phyloP scores from a whole-genome alignment of 2,113 vertebrate genomes.

The Triplophysa tibetana region DNA sequence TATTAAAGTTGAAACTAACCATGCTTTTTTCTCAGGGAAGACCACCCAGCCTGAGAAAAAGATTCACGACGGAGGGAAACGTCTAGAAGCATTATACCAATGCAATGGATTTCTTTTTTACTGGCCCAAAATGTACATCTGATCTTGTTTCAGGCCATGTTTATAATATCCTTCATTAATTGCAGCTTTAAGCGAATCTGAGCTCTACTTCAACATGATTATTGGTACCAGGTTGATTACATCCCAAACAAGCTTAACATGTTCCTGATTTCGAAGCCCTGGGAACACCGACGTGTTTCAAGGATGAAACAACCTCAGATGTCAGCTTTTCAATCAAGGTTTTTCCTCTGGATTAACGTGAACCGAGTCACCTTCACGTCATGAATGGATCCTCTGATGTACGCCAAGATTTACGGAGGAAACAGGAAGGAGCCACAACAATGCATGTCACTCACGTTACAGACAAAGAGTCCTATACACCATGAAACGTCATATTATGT shows the following conservation, averaged over 20 bases:
- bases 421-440: conserved; percentile 29
- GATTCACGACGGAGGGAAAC: conserved; percentile 57
- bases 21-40: conserved; percentile 65
- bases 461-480: conserved; percentile 34
- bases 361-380: conserved; percentile 6
- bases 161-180: conserved; percentile 79
- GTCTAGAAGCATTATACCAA: conserved; percentile 74
- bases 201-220: conserved; percentile 63
- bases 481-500: conserved; percentile 74
- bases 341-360: not conserved
- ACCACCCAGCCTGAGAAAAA: conserved; percentile 76
- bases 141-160: conserved; percentile 73
- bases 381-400: conserved; percentile 5
- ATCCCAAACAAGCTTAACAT: conserved; percentile 51
- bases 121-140: conserved; percentile 72
- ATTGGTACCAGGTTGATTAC: conserved; percentile 60
- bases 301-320: conserved; percentile 19
- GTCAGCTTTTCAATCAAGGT: conserved; percentile 22
- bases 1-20: conserved; percentile 75
- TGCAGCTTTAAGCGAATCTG: conserved; percentile 68
- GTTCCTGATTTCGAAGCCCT: conserved; percentile 45
- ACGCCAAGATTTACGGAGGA: not conserved
- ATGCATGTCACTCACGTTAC: conserved; percentile 30
- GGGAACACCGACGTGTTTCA: conserved; percentile 28
- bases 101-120: conserved; percentile 74